These are phyloP conservation scores for Calcarius lapponicus DNA, from an alignment of 2,797 vertebrate species.

Conservation along the genomic window DNA sequence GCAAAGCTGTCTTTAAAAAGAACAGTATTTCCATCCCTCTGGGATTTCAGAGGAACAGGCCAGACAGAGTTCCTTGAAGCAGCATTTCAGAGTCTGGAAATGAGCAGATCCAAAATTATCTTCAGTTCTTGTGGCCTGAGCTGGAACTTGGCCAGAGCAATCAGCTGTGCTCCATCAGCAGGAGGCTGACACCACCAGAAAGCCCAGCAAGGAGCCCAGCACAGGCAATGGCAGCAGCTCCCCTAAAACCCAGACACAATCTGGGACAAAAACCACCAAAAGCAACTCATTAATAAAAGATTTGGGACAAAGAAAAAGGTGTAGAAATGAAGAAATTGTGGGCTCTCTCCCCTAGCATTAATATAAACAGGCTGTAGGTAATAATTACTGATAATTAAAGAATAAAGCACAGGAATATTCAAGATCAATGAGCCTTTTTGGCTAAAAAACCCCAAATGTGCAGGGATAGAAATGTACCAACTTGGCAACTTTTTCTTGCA, in stretches of 20 bases:
- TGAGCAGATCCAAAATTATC: conserved; percentile 36
- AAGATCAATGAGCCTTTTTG: not conserved
- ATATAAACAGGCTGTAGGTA: not conserved
- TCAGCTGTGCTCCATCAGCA: conserved; percentile 49
- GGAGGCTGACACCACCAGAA: conserved; percentile 4
- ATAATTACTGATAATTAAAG: not conserved
- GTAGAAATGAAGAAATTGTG: not conserved
- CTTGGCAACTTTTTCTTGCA: not conserved
- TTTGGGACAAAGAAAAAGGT: not conserved
- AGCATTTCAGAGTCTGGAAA: conserved; percentile 40
- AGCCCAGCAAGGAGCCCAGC: not conserved
- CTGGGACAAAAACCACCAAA: not conserved
- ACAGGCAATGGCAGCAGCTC: not conserved
- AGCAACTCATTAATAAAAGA: not conserved
- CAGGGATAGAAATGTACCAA: not conserved
- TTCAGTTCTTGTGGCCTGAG: conserved; percentile 10
- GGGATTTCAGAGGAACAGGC: conserved; percentile 32
- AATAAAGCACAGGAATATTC: not conserved
- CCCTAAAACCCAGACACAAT: not conserved
- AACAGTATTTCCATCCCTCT: not conserved
- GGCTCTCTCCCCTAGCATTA: not conserved
- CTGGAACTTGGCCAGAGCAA: conserved; percentile 35
- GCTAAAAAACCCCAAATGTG: not conserved
- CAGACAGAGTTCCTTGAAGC: conserved; percentile 44
- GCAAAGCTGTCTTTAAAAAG: conserved; percentile 10